Conservation (phyloP, 2,797 vertebrate genomes). For the Sebastes baramenuke region DNA sequence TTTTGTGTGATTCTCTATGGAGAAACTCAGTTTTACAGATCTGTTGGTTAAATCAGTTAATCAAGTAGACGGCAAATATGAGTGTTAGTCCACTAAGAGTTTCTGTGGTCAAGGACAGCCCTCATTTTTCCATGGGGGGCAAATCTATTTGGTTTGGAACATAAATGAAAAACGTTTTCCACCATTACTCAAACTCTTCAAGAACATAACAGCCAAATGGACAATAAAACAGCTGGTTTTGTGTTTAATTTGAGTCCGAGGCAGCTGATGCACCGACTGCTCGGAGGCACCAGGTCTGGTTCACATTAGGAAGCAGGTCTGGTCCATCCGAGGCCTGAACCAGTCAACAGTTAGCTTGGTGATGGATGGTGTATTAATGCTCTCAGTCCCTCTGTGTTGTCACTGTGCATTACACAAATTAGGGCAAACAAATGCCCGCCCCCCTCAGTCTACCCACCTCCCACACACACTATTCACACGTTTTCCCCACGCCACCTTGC, state of each 20-base stretch:
- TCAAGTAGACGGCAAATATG: too few species aligned
- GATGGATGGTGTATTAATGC: constrained; percentile 89
- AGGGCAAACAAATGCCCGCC: constrained; percentile 80
- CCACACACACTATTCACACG: constrained; percentile 35
- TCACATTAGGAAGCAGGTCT: constrained; percentile 70
- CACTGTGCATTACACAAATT: constrained; percentile 89
- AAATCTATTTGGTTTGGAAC: background rate
- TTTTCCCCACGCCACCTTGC: constrained; percentile 27
- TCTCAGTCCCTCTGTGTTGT: constrained; percentile 81
- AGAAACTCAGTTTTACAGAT: too few species aligned
- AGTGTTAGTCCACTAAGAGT: background rate
- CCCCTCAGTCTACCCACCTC: constrained; percentile 33
- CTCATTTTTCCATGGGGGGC: background rate
- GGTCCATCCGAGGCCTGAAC: constrained; percentile 56
- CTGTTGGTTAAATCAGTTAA: too few species aligned
- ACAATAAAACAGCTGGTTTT: constrained; percentile 5
- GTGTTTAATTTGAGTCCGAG: constrained; percentile 59
- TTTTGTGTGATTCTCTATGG: too few species aligned
- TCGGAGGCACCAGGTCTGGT: constrained; percentile 72
- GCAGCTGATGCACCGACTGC: constrained; percentile 71
- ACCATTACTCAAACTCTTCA: background rate
- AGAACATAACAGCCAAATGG: background rate
- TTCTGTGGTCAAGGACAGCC: too few species aligned
- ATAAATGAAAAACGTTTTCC: background rate
- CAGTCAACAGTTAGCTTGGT: constrained; percentile 80